Evolutionary conservation across 2,888 invertebrate genomes (phyloP).

Genomic region (Physocephala rufipes): DNA sequence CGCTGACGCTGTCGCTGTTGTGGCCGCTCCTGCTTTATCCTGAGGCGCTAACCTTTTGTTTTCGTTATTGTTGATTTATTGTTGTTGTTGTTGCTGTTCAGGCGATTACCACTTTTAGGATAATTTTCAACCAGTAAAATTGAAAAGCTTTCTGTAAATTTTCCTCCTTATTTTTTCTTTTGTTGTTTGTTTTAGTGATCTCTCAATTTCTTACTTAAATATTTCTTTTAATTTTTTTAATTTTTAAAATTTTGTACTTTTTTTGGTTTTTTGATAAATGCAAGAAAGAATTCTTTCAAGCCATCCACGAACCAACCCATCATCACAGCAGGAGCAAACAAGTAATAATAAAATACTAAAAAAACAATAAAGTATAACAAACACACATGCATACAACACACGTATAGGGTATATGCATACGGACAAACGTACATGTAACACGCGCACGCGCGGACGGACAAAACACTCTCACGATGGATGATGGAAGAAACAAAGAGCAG

Average conservation of each 20-base stretch:
- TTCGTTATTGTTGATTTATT: conserved; percentile 9
- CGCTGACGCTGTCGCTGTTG: neutral
- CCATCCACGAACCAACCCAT: conserved; percentile 18
- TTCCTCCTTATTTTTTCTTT: conserved; percentile 1
- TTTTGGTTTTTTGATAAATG: neutral
- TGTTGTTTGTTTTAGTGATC: neutral
- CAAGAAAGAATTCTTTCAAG: neutral
- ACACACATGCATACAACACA: neutral
- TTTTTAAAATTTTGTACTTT: too few relatives aligned
- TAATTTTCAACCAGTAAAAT: conserved; percentile 27
- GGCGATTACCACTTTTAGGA: neutral
- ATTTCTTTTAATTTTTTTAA: conserved; percentile 5
- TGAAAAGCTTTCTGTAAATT: conserved; percentile 19
- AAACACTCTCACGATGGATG: conserved; percentile 17
- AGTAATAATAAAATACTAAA: conserved; percentile 12
- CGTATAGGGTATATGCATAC: neutral
- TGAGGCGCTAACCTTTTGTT: conserved; percentile 31
- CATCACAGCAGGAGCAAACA: conserved; percentile 29
- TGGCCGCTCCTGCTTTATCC: conserved; percentile 4
- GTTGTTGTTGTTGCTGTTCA: conserved; percentile 14
- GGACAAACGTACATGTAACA: neutral
- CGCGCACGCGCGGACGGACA: conserved; percentile 7
- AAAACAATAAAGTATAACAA: neutral
- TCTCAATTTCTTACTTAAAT: neutral
- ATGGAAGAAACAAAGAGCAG: conserved; percentile 32